Base-by-base conservation (phyloP, 2,888 invertebrate species). In the Tinea pellionella region DNA sequence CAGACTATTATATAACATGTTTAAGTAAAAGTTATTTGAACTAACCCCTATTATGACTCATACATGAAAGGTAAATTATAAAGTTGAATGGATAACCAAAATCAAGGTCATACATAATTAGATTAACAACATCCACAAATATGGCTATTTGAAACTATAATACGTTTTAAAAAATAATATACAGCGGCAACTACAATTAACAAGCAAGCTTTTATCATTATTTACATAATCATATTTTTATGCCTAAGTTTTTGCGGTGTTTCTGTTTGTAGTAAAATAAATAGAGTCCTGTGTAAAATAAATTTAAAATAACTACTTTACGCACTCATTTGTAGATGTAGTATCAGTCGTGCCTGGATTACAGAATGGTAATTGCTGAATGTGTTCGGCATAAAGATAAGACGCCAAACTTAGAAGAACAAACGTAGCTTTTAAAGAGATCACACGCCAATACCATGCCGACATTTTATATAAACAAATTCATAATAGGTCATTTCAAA, bases 371-470 rank as follows among this genome's bases (percentile, higher is more conserved):
- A 87, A 72, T 69, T 83, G 76, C 67, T 78, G 78, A 61, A 72
- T 74, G 72, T 84, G 84, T 66, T 85, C 81, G 60, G 84, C 75
- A 62, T 73, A 70, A 64, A 82, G 67, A 72, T 74, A 77, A 68
- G 75, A 76, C 67, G 75, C 73, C 63, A 80, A 69, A 73, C 75
- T 79, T 65, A 75, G 74, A 65, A 84, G 65, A 59, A 75, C 70
- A 64, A 86, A 77, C 32, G 75, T 75, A 61, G 78, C 73, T 67
- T 79, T 80, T 61, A 82, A 65, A 66, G 76, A 77, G 67, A 82
- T 73, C 65, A 80, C 73, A 71, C 78, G 75, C 84, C 83, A 80
- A 80, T 78, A 80, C 84, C 84, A 84, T 64, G 74, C 73, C 75
- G 79, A 82, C 86, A 87, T 87, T 80, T 75, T 53, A 41, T 53